A percentile compares a stretch with the other conserved stretches of the same genome.
phyloP scores from a whole-genome alignment of 2,888 invertebrate genomes.

The Anodontia alba region DNA sequence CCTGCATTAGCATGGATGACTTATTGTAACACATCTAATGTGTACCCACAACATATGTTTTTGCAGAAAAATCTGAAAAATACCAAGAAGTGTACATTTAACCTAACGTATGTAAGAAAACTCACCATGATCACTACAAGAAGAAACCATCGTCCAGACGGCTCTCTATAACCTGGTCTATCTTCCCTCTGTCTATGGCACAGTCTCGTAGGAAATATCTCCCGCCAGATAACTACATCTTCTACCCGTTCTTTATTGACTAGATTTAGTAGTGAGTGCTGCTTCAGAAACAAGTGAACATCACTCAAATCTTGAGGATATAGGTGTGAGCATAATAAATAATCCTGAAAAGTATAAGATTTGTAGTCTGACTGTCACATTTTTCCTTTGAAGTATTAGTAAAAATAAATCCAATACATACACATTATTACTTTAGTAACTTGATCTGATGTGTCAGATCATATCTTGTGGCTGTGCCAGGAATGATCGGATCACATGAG shows the following conservation, averaged over 20 bases:
- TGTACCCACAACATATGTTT: too few relatives aligned
- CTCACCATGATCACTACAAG: conserved; percentile 83
- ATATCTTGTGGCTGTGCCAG: too few relatives aligned
- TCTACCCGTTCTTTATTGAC: conserved; percentile 73
- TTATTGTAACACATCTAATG: too few relatives aligned
- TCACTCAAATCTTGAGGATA: conserved; percentile 90
- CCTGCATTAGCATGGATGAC: too few relatives aligned
- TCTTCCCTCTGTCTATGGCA: conserved; percentile 52
- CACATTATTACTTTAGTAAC: too few relatives aligned
- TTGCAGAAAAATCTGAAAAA: too few relatives aligned
- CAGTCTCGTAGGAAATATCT: conserved; percentile 79
- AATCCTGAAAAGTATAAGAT: conserved; percentile 86
- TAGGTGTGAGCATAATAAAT: conserved; percentile 92
- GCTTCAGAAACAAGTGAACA: conserved; percentile 90
- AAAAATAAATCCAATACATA: too few relatives aligned
- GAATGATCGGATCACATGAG: too few relatives aligned
- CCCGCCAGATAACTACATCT: conserved; percentile 83
- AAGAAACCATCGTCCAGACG: conserved; percentile 80
- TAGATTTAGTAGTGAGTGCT: conserved; percentile 90
- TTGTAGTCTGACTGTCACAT: neutral
- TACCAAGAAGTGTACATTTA: too few relatives aligned
- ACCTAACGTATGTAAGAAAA: too few relatives aligned
- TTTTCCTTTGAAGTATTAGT: too few relatives aligned
- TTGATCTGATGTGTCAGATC: too few relatives aligned
- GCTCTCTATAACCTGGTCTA: conserved; percentile 78